A percentile compares a stretch with the other conserved stretches of the same genome.
Evolutionary conservation across 1,140 invertebrate genomes (phyloP).

Genomic region (Listronotus oregonensis): DNA sequence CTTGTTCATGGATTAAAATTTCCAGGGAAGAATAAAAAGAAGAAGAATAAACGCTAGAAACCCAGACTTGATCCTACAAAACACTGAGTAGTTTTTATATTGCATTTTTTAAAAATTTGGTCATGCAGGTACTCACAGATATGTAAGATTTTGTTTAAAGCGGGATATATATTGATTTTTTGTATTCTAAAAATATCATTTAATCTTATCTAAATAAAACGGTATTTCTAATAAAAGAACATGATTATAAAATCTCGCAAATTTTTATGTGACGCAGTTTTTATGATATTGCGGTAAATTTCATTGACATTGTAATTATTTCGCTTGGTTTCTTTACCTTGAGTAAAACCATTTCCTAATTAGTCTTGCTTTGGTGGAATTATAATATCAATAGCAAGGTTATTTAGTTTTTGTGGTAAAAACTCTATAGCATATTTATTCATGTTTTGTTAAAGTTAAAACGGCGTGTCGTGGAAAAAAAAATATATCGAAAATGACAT

Average conservation of each 20-base stretch:
- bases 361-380: slow-evolving; percentile 39
- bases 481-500: neutral
- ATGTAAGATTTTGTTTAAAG: too few species aligned
- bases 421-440: neutral
- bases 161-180: too few species aligned
- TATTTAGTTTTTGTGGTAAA: slow-evolving; percentile 15
- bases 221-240: neutral
- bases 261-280: slow-evolving; percentile 17
- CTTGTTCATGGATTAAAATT: too few species aligned
- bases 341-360: slow-evolving; percentile 38
- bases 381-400: slow-evolving; percentile 40
- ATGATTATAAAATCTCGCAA: slow-evolving; percentile 16
- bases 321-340: slow-evolving; percentile 28
- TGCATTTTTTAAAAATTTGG: too few species aligned
- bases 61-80: too few species aligned
- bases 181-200: too few species aligned
- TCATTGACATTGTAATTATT: slow-evolving; percentile 35
- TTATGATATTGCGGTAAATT: slow-evolving; percentile 30
- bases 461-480: slow-evolving; percentile 7
- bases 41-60: too few species aligned
- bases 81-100: too few species aligned
- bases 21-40: too few species aligned
- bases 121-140: too few species aligned
- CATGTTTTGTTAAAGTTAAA: slow-evolving; percentile 2
- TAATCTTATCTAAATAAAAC: neutral